These are phyloP conservation scores for Lycocerus yunnanus DNA, from an alignment of 2,888 invertebrate genomes.

Conservation along the genomic window DNA sequence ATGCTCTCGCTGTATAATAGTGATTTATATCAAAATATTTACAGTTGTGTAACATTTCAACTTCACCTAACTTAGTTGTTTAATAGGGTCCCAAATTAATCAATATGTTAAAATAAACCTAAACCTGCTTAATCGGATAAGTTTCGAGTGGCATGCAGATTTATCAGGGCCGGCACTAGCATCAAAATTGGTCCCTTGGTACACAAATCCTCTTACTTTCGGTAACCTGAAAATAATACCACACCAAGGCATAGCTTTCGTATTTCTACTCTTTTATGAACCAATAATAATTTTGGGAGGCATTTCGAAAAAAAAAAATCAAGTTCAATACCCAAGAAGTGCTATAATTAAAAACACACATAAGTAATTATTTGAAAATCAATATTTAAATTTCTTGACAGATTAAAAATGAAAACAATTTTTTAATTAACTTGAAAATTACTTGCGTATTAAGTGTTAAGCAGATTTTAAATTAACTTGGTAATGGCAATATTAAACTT, in stretches of 20 bases:
- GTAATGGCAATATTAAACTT: background rate
- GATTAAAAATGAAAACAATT: background rate
- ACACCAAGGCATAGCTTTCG: background rate
- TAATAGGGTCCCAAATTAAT: background rate
- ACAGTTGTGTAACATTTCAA: background rate
- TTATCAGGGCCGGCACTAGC: background rate
- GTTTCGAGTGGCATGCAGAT: background rate
- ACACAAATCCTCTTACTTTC: background rate
- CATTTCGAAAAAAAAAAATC: no score
- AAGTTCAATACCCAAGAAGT: background rate
- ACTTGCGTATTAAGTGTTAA: background rate
- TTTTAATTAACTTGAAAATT: background rate
- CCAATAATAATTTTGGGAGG: no score
- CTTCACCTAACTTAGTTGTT: background rate
- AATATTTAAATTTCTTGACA: background rate
- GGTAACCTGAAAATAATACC: background rate
- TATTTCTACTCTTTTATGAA: background rate
- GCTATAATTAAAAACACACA: background rate
- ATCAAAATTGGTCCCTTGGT: background rate
- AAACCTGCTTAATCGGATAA: background rate
- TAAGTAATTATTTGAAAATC: background rate
- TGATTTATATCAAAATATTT: constrained; percentile 28
- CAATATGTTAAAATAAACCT: background rate
- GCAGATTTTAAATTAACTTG: background rate
- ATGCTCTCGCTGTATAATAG: constrained; percentile 20